Evolutionary conservation across 2,888 invertebrate species (phyloP), one percentile per base, ranked within the genome.

Genomic region (Noctua pronuba): DNA sequence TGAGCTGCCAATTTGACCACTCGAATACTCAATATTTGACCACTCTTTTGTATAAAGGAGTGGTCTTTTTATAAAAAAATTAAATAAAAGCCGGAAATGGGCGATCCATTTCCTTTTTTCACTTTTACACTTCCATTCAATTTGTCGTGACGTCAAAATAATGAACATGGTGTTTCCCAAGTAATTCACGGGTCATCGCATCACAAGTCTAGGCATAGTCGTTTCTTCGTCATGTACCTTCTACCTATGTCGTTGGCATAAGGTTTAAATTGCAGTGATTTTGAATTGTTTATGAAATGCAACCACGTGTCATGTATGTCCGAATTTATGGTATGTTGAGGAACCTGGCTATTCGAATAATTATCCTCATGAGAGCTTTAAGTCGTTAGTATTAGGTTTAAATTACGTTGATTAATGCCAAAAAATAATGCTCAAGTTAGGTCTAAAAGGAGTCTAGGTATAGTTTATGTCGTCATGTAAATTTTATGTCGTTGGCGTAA

Each of bases 91-190:
- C 38, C 10, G 41, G 41, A 41, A 44, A 58, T 58, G 5, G 58
- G 18, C 6, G 16, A 28, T 18, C 28, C 8, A 18, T 60, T 60
- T 31, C 8, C 58, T 16, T 2, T 16, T 31, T 0, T 7, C 28
- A 8, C 58, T 31, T 60, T 60, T 31, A 31, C 18, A 60, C 18
- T 31, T 31, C 16, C 28, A 41, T 65, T 41, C 28, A 38, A 18
- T 18, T 60, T 1, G 31, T 16, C n/a, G 5, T 58, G 67, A 77
- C 78, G 78, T 77, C 58, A 60, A 60, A 38, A 38, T 38, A 38
- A 60, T 68, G n/a, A 38, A 8, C 11, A 78, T n/a, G 21, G 41
- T 46, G 16, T 78, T 78, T 78, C 41, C 69, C 79, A 41, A 49
- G 79, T 60, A n/a, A 21, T 38, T 38, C 13, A 66, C 24, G 8